Base-by-base conservation (phyloP, 2,888 invertebrate species). In the Brachyptera putata region DNA sequence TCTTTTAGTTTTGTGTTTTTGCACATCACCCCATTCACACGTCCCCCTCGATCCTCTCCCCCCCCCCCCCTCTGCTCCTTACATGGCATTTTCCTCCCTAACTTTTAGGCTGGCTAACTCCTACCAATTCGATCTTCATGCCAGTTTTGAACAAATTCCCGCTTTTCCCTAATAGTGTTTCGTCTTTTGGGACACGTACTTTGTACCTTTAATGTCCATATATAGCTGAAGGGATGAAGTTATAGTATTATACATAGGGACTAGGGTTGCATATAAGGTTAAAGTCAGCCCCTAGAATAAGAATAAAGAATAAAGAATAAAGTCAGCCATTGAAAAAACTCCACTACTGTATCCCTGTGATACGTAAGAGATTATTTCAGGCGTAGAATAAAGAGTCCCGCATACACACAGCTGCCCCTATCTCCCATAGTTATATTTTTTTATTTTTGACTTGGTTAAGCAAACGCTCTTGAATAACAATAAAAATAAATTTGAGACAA, bases 91-190 rank as follows among this genome's bases (percentile, higher is more conserved):
- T 39, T 2, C 3, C 34, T 53, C 34, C 26, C n/a, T 26, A 22
- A 21, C 34, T 21, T 53, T 21, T 14, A 30, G 18, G 16, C 26
- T 2, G 36, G 36, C 37, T 11, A 34, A 21, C 25, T 36, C 43
- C 57, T 48, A 18, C 49, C 48, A 48, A 46, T 60, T 60, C 56
- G 48, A 24, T 46, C 46, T 37, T 36, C 56, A 48, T 21, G 43
- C 39, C 36, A 46, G 46, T 60, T 60, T 60, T 56, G 60, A 41
- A 46, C 46, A 56, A 60, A 60, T 60, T 60, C 46, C 60, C 55
- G 16, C 36, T 56, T 41, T 56, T 56, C 22, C 22, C 21, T 16
- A n/a, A 30, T n/a, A 53, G 56, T 30, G 4, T n/a, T 39, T 3
- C 3, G 43, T 53, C 34, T 21, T 4, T 18, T 14, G 53, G 53